Evolutionary conservation across 2,888 invertebrate species (phyloP), one percentile per base, ranked within the genome.

Genomic region (Synergus itoensis): DNA sequence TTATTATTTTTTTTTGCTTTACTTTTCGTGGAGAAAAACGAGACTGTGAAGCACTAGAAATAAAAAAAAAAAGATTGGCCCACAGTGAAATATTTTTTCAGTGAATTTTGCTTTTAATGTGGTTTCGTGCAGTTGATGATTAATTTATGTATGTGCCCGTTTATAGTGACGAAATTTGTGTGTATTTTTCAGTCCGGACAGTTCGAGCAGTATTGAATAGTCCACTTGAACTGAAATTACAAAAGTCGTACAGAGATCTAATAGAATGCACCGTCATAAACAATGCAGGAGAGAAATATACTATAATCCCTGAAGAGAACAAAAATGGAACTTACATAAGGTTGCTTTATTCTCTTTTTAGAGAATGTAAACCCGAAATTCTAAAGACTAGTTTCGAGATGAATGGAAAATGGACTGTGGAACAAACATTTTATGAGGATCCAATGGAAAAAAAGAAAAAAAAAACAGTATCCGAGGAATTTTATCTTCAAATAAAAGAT

Each of bases 401-500:
- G 28, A 53, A 53, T 36, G 73, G 73, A 48, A 36, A 28, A 53
- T 73, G 73, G 73, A 53, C 1, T n/a, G 28, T 73, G 9, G 40
- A 36, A 36, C 60, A 60, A 60, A 21, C 21, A 11, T 60, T 45
- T 14, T 12, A 45, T 11, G 45, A 14, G 2, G 5, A 36, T 0
- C 14, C 3, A 9, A 21, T 1, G 11, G 41, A 11, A 41, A 65
- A 43, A 3, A 65, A 53, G n/a, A 3, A 14, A 1, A 1, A 12
- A 18, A 21, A 28, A 53, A 53, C 28, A 53, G 45, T 48, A 4
- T 3, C 36, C 4, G 48, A 53, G 48, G 36, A 53, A n/a, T 53
- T 73, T n/a, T 9, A 53, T 11, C 14, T 73, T 53, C n/a, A 73
- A 73, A 36, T 73, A 36, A 73, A 36, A 53, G 48, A 73, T 9